Base-by-base conservation (phyloP, 2,888 invertebrate genomes). In the Oligia fasciuncula region DNA sequence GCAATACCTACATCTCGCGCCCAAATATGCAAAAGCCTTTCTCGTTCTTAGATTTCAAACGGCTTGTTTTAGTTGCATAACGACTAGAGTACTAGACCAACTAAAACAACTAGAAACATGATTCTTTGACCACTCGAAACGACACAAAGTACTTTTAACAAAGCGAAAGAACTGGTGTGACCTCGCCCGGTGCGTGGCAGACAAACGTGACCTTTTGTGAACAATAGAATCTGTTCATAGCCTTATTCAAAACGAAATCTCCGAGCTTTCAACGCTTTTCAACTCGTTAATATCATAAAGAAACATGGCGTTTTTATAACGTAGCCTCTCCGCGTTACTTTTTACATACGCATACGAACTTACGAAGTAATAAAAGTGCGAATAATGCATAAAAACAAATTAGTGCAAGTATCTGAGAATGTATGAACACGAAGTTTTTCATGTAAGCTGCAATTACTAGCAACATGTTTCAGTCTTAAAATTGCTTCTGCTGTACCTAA, bases 211-310 rank as follows among this genome's bases (percentile, higher is more conserved):
- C 94, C 94, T 94, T 94, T 94, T 92, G 87, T 84, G 91, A 94
- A 95, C 94, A 95, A 95, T 94, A 90, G 93, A 85, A 88, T 91
- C 93, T 92, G 92, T 94, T 93, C 92, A 90, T 87, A 87, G 91
- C 91, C 88, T 91, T 91, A 91, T 92, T 92, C 91, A 90, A 92
- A 92, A 91, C 90, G 88, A 87, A 89, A 90, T 87, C 87, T 81
- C 85, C 51, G 90, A 91, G 93, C 94, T 95, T 95, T 94, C 93
- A 90, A 93, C 93, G 92, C 93, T 94, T 95, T 95, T 94, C 93
- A 90, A 93, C 93, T 92, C 93, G 90, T 92, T 90, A 66, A 77
- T 81, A 62, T 57, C 6, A 17, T 40, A 71, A 19, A n/a, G n/a
- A 71, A 80, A 74, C 69, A 82, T 84, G 11, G 57, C 57, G 40